A percentile compares a stretch with the other conserved stretches of the same genome.
Evolutionary conservation across 2,797 vertebrate species (phyloP).

Genomic region (Mallotus villosus): DNA sequence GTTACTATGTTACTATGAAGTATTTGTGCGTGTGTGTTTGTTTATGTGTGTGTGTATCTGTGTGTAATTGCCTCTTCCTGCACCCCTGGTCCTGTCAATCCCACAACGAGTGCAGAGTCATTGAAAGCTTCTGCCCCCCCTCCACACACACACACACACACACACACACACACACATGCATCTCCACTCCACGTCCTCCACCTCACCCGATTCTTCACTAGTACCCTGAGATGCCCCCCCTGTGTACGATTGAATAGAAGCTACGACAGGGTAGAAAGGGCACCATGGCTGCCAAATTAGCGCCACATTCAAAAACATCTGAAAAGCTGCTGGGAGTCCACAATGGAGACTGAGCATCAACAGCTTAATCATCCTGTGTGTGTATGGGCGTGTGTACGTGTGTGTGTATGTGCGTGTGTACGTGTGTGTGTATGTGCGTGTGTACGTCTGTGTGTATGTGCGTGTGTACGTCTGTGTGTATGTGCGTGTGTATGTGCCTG

Average conservation of each 20-base stretch:
- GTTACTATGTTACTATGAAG: neutral
- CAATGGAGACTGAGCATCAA: slow-evolving; percentile 74
- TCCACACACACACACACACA: slow-evolving; percentile 6
- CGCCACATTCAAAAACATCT: slow-evolving; percentile 71
- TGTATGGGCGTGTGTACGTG: slow-evolving; percentile 3
- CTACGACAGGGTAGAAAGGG: slow-evolving; percentile 69
- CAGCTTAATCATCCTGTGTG: slow-evolving; percentile 67
- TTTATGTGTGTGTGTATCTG: neutral
- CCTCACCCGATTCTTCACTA: slow-evolving; percentile 62
- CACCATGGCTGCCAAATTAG: slow-evolving; percentile 70
- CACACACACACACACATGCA: slow-evolving; percentile 1
- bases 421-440: slow-evolving; percentile 16
- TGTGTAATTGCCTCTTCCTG: slow-evolving; percentile 75
- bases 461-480: too few species aligned
- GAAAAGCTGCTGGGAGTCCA: slow-evolving; percentile 72
- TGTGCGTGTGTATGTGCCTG: neutral
- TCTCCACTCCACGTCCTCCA: slow-evolving; percentile 49
- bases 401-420: slow-evolving; percentile 24
- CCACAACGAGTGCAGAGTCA: slow-evolving; percentile 61
- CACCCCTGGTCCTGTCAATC: slow-evolving; percentile 64
- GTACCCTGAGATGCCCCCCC: slow-evolving; percentile 63
- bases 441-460: slow-evolving; percentile 20
- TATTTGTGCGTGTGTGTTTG: neutral
- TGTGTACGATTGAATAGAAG: slow-evolving; percentile 67
- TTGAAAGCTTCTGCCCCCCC: slow-evolving; percentile 62